Evolutionary conservation across 2,113 vertebrate species (phyloP).

Genomic region (Shinisaurus crocodilurus): DNA sequence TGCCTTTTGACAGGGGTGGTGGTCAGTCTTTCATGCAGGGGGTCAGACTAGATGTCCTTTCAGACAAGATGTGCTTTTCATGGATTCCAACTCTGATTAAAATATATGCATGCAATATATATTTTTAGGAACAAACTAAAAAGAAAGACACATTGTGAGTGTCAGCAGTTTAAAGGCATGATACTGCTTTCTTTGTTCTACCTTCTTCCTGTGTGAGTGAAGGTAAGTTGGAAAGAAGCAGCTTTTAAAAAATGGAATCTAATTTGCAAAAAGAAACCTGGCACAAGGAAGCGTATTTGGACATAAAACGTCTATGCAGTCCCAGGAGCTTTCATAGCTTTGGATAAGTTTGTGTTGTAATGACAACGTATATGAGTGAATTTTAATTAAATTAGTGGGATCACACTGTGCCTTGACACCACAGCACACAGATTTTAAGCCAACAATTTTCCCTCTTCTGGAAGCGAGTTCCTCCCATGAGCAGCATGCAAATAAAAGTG

Average conservation of each 20-base stretch:
- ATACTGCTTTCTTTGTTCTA: neutral
- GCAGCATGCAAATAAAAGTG: neutral
- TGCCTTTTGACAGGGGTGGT: neutral
- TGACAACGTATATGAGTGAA: slow-evolving; percentile 17
- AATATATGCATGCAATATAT: neutral
- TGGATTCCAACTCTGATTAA: neutral
- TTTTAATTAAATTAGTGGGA: slow-evolving; percentile 38
- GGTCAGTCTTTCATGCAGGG: too few relatives aligned
- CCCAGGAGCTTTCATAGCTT: neutral
- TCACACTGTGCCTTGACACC: neutral
- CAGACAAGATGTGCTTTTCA: neutral
- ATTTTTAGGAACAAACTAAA: neutral
- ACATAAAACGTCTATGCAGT: neutral
- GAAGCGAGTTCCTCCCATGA: neutral
- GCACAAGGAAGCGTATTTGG: neutral
- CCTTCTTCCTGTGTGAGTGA: neutral
- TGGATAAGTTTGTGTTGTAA: slow-evolving; percentile 8
- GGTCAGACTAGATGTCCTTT: neutral
- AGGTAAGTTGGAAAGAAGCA: neutral
- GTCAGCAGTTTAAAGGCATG: neutral
- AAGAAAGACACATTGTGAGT: neutral
- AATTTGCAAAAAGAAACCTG: slow-evolving; percentile 11
- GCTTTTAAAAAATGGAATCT: neutral
- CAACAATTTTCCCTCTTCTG: neutral
- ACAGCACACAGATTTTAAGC: neutral